Evolutionary conservation across 2,888 invertebrate genomes (phyloP).

Genomic region (Atethmia centrago): DNA sequence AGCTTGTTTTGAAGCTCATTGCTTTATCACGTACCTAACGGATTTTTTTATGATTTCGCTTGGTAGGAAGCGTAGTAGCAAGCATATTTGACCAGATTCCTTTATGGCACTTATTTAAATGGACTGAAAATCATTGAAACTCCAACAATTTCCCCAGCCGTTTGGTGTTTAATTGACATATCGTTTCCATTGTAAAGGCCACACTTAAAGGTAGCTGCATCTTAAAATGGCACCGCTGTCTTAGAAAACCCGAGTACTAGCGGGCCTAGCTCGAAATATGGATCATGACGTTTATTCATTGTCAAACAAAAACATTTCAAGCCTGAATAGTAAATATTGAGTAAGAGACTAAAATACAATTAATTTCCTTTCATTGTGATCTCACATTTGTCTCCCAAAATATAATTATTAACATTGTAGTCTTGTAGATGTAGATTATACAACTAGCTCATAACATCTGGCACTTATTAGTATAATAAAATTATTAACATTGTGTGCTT

Average conservation of each 20-base stretch:
- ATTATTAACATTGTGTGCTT: not conserved
- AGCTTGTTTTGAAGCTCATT: not conserved
- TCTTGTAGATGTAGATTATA: not conserved
- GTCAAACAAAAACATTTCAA: not conserved
- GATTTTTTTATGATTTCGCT: not conserved
- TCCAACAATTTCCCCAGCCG: not conserved
- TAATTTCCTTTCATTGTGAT: not conserved
- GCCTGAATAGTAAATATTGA: not conserved
- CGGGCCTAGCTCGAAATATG: not conserved
- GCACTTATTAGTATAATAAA: not conserved
- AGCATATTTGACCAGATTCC: not conserved
- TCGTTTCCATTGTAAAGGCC: not conserved
- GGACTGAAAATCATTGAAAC: not conserved
- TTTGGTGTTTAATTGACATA: not conserved
- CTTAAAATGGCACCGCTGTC: not conserved
- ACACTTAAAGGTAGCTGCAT: not conserved
- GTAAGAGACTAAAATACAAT: not conserved
- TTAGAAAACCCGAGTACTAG: not conserved
- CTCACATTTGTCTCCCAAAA: not conserved
- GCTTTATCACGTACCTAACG: not conserved
- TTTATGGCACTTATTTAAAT: not conserved
- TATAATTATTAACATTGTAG: not conserved
- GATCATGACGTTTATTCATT: not conserved
- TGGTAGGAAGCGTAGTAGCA: too few species aligned
- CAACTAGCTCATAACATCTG: not conserved